Evolutionary conservation across 2,888 invertebrate species (phyloP).

Genomic region (Leuctra nigra): DNA sequence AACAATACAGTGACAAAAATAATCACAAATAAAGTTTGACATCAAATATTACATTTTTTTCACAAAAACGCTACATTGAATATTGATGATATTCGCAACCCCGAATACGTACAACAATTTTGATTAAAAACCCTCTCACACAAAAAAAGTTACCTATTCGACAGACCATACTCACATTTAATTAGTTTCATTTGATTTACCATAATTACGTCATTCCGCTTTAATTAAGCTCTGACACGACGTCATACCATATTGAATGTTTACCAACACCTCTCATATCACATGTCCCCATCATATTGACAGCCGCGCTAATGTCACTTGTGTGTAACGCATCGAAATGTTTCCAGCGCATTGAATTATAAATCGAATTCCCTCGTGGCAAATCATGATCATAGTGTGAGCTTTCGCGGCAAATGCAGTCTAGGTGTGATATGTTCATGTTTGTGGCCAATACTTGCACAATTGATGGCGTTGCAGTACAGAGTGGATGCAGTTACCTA

Average conservation of each 20-base stretch:
- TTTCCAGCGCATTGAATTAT: conserved; percentile 21
- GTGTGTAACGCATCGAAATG: conserved; percentile 18
- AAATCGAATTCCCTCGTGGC: conserved; percentile 12
- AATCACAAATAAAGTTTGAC: no score
- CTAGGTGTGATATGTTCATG: conserved; percentile 2
- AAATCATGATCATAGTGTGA: conserved; percentile 21
- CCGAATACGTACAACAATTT: no score
- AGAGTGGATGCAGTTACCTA: neutral
- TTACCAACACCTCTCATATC: conserved; percentile 16
- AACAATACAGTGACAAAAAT: no score
- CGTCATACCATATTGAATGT: conserved; percentile 6
- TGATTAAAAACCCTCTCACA: no score
- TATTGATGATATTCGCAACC: no score
- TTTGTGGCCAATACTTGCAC: conserved; percentile 13
- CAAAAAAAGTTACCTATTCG: no score
- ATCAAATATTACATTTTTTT: no score
- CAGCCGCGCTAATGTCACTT: conserved; percentile 22
- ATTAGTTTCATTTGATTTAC: neutral
- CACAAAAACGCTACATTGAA: no score
- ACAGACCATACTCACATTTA: no score
- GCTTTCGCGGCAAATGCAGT: neutral
- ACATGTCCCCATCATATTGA: conserved; percentile 16
- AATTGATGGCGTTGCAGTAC: neutral
- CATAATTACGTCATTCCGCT: neutral
- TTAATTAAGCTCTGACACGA: neutral